Evolutionary conservation across 1,140 invertebrate species (phyloP), one percentile per base, ranked within the genome.

Genomic region (Lasioglossum albipes): DNA sequence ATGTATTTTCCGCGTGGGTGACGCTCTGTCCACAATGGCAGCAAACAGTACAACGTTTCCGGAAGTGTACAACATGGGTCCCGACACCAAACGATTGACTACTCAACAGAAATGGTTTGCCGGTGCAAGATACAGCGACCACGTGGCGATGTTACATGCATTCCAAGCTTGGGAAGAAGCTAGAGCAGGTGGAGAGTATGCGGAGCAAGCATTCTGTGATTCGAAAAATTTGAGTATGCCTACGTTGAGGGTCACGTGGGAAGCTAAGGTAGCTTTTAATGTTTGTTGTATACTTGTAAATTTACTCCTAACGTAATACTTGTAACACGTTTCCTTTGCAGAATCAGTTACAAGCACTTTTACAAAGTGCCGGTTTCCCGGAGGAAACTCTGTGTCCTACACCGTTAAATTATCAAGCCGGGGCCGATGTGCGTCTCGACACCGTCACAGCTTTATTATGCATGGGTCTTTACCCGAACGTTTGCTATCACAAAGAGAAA

Each of bases 391-490:
- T 99, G 88, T 92, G 91, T 22, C 92, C 92, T 10, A 88, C 95
- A 6, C 95, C 96, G 0, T 94, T 96, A 74, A 93, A 95, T 20
- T 97, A 98, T 93, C 96, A 97, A 90, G 96, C 96, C 31, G 96
- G 96, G 0, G 94, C 96, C 0, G 97, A 99, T 92, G 94, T 96
- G 0, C 96, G 95, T 67, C 92, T 99, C 27, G 98, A 99, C 90
- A 94, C 97, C 57, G 95, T 99, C 0, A 96, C 97, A 64, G 97
- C 97, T 0, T 93, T 99, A 22, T 94, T 99, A 79, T 96, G 96
- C 79, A 96, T 98, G 94, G 98, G 98, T 5, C 94, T 98, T 2
- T 99, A 99, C 94, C 99, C 99, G 0, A 99, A 99, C 93, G 97
- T 99, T 7, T 99, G 98, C 90, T 96, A 95, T 87, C 98, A 99